Evolutionary conservation across 2,888 invertebrate genomes (phyloP).

Genomic region (Epistrophe grossulariae): DNA sequence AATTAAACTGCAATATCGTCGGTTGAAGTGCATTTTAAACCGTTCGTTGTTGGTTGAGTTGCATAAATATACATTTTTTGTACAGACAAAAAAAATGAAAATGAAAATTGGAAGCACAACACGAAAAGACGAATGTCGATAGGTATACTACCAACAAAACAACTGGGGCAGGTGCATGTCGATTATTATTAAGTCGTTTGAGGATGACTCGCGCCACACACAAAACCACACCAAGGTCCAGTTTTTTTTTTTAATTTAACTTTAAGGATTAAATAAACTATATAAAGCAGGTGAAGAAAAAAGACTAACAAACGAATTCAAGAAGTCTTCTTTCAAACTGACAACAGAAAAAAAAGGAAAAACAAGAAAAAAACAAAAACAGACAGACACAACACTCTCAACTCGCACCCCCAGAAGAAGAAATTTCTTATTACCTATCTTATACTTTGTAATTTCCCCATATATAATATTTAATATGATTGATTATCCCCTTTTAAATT

Average conservation of each 20-base stretch:
- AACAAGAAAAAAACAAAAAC: constrained; percentile 16
- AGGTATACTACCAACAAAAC: constrained; percentile 2
- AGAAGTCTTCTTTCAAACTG: neutral
- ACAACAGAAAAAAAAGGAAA: neutral
- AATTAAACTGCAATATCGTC: constrained; percentile 66
- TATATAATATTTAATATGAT: constrained; percentile 57
- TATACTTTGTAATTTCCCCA: constrained; percentile 49
- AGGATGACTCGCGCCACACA: constrained; percentile 60
- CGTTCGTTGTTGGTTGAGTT: neutral
- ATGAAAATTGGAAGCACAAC: neutral
- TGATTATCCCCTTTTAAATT: constrained; percentile 67
- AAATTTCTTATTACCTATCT: constrained; percentile 29
- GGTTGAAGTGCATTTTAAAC: constrained; percentile 55
- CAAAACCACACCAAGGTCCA: constrained; percentile 48
- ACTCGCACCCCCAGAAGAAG: constrained; percentile 26
- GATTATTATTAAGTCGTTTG: constrained; percentile 75
- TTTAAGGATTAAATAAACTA: constrained; percentile 27
- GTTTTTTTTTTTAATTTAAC: constrained; percentile 34
- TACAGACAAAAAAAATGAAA: neutral
- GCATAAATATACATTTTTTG: constrained; percentile 30
- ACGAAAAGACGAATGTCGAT: constrained; percentile 4
- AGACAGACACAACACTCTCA: constrained; percentile 4
- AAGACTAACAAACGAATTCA: constrained; percentile 10
- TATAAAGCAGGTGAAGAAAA: constrained; percentile 54
- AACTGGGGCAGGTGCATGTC: constrained; percentile 70